Evolutionary conservation across 1,140 invertebrate species (phyloP).

Genomic region (Adoxophyes honmai): DNA sequence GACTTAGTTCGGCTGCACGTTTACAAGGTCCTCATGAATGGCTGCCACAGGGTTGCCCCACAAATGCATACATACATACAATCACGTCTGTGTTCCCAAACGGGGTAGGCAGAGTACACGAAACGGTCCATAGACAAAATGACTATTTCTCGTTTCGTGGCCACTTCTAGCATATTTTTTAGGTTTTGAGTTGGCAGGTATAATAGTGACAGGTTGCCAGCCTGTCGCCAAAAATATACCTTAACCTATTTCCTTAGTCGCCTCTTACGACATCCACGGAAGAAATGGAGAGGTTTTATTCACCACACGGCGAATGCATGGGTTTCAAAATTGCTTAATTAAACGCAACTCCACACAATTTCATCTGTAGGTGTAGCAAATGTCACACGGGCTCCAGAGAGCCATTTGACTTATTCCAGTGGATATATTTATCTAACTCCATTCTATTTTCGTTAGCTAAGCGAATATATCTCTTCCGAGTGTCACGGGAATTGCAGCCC

Average conservation of each 20-base stretch:
- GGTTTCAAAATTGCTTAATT: background rate
- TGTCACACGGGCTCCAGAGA: constrained; percentile 2
- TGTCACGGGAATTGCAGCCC: constrained; percentile 10
- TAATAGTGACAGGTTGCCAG: too few species aligned
- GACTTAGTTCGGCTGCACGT: constrained; percentile 24
- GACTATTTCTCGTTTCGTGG: too few species aligned
- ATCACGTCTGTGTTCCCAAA: too few species aligned
- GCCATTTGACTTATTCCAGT: constrained; percentile 9
- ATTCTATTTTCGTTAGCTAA: constrained; percentile 8
- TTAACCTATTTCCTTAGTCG: too few species aligned
- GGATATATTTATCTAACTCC: constrained; percentile 5
- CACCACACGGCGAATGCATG: too few species aligned
- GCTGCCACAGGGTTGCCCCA: background rate
- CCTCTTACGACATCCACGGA: too few species aligned
- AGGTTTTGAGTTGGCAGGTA: too few species aligned
- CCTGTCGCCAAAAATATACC: too few species aligned
- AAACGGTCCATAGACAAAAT: too few species aligned
- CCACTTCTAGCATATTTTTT: too few species aligned
- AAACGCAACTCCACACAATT: background rate
- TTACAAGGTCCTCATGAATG: constrained; percentile 2
- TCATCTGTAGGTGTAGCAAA: background rate
- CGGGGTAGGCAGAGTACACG: too few species aligned
- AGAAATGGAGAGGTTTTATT: too few species aligned
- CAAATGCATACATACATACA: background rate
- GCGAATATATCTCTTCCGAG: constrained; percentile 12